Evolutionary conservation across 2,888 invertebrate genomes (phyloP).

Genomic region (Caenorhabditis sp.): DNA sequence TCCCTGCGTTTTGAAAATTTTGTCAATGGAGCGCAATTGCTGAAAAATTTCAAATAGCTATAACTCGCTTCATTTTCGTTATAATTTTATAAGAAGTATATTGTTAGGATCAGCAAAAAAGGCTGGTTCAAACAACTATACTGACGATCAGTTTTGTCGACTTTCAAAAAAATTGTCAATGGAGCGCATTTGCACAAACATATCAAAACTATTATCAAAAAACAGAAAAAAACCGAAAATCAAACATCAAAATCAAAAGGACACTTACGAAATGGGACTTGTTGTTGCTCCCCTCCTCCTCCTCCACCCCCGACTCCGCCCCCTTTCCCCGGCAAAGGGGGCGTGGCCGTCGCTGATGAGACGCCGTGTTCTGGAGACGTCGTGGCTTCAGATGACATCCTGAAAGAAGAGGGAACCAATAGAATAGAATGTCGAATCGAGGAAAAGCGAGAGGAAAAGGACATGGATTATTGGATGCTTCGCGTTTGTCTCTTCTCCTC

Average conservation of each 20-base stretch:
- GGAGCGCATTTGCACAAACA: neutral
- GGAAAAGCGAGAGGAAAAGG: slow-evolving; percentile 18
- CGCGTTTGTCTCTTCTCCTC: slow-evolving; percentile 8
- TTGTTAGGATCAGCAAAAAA: neutral
- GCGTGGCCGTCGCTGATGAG: slow-evolving; percentile 44
- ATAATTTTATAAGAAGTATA: neutral
- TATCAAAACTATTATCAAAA: too few species aligned
- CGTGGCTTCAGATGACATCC: slow-evolving; percentile 57
- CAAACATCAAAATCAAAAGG: neutral
- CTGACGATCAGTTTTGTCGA: neutral
- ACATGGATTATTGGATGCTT: slow-evolving; percentile 50
- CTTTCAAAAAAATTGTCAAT: neutral
- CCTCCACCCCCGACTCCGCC: slow-evolving; percentile 25
- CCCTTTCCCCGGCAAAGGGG: slow-evolving; percentile 32
- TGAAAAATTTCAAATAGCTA: neutral
- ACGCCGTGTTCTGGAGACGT: slow-evolving; percentile 56
- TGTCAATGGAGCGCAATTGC: neutral
- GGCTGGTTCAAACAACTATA: neutral
- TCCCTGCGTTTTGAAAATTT: neutral
- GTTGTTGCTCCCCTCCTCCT: slow-evolving; percentile 54
- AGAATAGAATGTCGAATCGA: neutral
- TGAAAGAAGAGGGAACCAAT: slow-evolving; percentile 5
- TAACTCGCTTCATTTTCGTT: neutral
- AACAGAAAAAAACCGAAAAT: neutral
- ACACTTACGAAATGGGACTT: slow-evolving; percentile 57